phyloP scores from a whole-genome alignment of 30 jellyfish, hydroid and myxozoan species.

The Pelagia noctiluca region DNA sequence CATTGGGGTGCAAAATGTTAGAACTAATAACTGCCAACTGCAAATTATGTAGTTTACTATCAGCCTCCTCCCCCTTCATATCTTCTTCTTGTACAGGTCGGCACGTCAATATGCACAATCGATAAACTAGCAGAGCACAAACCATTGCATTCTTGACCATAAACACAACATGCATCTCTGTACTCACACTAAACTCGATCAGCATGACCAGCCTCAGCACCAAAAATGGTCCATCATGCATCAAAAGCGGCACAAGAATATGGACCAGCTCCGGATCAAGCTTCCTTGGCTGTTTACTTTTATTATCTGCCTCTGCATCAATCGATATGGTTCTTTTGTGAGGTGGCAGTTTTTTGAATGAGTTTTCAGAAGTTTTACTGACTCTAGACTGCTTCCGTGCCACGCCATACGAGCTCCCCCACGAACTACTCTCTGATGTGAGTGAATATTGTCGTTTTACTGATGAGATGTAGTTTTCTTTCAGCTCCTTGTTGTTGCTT shows the following conservation, averaged over 20 bases:
- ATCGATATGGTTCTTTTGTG: constrained; percentile 52
- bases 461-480: constrained; percentile 53
- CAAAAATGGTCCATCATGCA: constrained; percentile 94
- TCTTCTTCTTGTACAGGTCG: constrained; percentile 75
- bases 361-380: background rate
- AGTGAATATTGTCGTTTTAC: constrained; percentile 33
- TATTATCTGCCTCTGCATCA: constrained; percentile 71
- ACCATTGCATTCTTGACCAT: constrained; percentile 87
- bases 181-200: constrained; percentile 55
- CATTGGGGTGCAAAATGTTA: constrained; percentile 38
- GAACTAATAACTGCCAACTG: constrained; percentile 82
- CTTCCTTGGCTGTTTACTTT: constrained; percentile 35
- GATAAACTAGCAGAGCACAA: constrained; percentile 75
- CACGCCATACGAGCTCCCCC: constrained; percentile 9
- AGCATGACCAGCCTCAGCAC: constrained; percentile 68
- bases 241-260: constrained; percentile 72
- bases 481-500: constrained; percentile 43
- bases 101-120: constrained; percentile 86
- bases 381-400: constrained; percentile 33
- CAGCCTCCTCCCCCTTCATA: constrained; percentile 72
- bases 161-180: constrained; percentile 86
- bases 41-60: constrained; percentile 81
- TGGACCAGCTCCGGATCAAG: constrained; percentile 82
- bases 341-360: constrained; percentile 11
- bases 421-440: constrained; percentile 25